Percentiles rank a stretch among this genome's conserved stretches.
Conservation (phyloP, 2,113 vertebrate genomes). For the Ardeotis arabs region DNA sequence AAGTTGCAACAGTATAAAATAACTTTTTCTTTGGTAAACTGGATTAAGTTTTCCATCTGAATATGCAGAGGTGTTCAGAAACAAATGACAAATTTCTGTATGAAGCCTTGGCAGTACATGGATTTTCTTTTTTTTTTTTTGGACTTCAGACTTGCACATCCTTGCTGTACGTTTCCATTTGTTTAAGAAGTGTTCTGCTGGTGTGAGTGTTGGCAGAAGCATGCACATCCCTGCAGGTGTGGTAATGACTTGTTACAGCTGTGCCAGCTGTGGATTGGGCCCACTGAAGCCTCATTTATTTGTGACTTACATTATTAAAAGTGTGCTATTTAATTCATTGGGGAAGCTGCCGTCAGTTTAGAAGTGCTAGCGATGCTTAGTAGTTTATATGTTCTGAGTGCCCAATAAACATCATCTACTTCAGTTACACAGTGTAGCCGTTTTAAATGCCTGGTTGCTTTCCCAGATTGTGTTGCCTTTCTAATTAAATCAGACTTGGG, state of each 20-base stretch:
- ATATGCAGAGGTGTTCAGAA: not conserved
- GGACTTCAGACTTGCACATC: not conserved
- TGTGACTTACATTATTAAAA: not conserved
- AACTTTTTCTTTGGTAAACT: not conserved
- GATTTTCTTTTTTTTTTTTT: not conserved
- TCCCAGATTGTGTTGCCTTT: not conserved
- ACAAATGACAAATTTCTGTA: not conserved
- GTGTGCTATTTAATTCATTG: not conserved
- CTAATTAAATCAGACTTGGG: slow-evolving; percentile 36
- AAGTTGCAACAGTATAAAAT: not conserved
- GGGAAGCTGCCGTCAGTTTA: not conserved
- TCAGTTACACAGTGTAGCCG: not conserved
- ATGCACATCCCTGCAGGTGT: accelerated
- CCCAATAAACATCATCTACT: not conserved
- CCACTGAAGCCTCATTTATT: not conserved
- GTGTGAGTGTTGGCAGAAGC: not conserved
- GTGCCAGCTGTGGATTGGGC: not conserved
- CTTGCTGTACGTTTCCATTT: accelerated
- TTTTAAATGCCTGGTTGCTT: slow-evolving; percentile 10
- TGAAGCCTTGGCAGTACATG: not conserved
- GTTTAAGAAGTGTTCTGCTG: not conserved
- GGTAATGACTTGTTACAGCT: not conserved
- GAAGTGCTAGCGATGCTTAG: not conserved
- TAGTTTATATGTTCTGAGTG: not conserved
- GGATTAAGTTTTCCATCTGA: not conserved